Evolutionary conservation across 2,888 invertebrate genomes (phyloP), one percentile per base, ranked within the genome.

Genomic region (Bimastos eiseni): DNA sequence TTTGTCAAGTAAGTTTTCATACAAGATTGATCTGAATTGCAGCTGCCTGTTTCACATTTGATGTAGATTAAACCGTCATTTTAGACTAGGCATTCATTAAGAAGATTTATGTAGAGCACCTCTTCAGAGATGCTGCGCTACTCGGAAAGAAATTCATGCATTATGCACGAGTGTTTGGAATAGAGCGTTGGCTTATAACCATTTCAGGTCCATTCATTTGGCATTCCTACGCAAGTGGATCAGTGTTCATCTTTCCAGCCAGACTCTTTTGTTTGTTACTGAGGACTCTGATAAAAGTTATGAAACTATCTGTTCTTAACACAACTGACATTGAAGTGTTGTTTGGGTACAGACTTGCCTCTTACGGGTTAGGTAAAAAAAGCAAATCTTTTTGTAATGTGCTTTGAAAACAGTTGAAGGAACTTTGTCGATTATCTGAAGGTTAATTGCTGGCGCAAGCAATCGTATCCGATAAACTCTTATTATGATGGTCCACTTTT

Each of bases 121-220:
- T n/a, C n/a, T n/a, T n/a, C n/a, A n/a, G n/a, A n/a, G n/a, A n/a
- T n/a, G n/a, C n/a, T n/a, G n/a, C 70, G 11, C 70, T 70, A 24
- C 15, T 49, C 6, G 70, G 70, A 70, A 70, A 70, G 70, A n/a
- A 70, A 70, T 8, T 70, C n/a, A 30, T 70, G 30, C 70, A 70
- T 30, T n/a, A 70, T 30, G 70, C 70, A n/a, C 1, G 70, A 30
- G 70, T 70, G 70, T 49, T 49, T 70, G 30, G n/a, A 70, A 70
- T n/a, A 24, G 4, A 21, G 49, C 24, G 13, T n/a, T 70, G n/a
- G 70, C 70, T 70, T 70, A 8, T 70, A n/a, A n/a, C n/a, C 8
- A 70, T 70, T 70, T 70, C 70, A 70, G 70, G 70, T 70, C 70
- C 70, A n/a, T 70, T 70, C 70, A 70, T 70, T 70, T 70, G 70